These are phyloP conservation scores for Cryptocephalus primarius DNA, from an alignment of 2,888 invertebrate genomes.

Conservation along the genomic window DNA sequence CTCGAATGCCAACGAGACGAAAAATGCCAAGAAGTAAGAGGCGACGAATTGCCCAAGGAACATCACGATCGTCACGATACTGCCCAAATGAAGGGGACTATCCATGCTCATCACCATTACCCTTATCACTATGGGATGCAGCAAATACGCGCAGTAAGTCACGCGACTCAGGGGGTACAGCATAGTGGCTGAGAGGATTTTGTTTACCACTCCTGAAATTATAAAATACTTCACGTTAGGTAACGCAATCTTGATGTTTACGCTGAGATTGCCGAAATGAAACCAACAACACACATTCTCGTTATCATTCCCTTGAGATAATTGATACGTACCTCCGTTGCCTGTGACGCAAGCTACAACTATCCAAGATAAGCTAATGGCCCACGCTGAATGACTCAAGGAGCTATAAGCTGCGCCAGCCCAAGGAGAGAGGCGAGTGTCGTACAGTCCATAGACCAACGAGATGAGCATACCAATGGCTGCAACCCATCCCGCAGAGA, in stretches of 20 bases:
- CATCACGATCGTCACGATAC: constrained; percentile 63
- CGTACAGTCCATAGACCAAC: constrained; percentile 69
- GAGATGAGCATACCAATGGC: constrained; percentile 57
- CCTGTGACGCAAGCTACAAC: constrained; percentile 78
- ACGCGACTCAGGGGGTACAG: constrained; percentile 78
- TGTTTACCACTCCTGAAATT: constrained; percentile 51
- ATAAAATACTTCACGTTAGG: too few species aligned
- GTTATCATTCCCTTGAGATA: too few species aligned
- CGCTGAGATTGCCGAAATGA: too few species aligned
- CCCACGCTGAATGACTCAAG: constrained; percentile 76
- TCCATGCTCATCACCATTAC: constrained; percentile 72
- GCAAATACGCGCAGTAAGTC: constrained; percentile 77
- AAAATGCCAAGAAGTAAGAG: constrained; percentile 66
- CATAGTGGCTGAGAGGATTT: constrained; percentile 61
- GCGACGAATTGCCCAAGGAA: constrained; percentile 74
- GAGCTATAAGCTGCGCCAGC: constrained; percentile 71
- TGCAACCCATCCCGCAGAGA: constrained; percentile 58
- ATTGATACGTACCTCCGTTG: constrained; percentile 58
- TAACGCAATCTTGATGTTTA: too few species aligned
- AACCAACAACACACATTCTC: too few species aligned
- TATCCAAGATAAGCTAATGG: constrained; percentile 69
- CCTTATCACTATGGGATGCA: constrained; percentile 74
- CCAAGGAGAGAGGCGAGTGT: constrained; percentile 53
- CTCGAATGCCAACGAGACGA: constrained; percentile 72
- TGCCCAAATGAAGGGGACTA: constrained; percentile 70